Evolutionary conservation across 2,888 invertebrate genomes (phyloP), one percentile per base, ranked within the genome.

Genomic region (Lissocephala sabroskyi): DNA sequence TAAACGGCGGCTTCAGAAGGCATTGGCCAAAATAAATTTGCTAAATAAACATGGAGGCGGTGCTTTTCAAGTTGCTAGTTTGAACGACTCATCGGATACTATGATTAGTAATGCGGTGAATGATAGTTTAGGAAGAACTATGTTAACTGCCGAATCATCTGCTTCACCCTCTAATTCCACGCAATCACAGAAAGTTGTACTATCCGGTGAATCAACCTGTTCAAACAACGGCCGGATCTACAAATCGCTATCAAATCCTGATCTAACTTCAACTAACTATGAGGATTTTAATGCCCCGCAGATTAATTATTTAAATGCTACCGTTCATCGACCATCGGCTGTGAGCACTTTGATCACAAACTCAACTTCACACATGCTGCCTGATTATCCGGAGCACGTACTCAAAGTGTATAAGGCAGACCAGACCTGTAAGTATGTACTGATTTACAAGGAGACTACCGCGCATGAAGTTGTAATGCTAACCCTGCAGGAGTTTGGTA

Each of bases 391-490:
- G 2, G 98, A 98, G 84, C 97, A 98, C 86, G 98, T 98, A 26
- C 88, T 99, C 39, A 98, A 98, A 87, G 94, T 95, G 44, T 98
- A 91, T 86, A 94, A 93, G 86, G 92, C 96, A 19, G 98, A 99
- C 86, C 98, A 98, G 86, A 95, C 96, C 32, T 98, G 95, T 88
- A 98, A 98, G 86, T 98, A 97, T 86, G 89, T 99, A 60, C 89
- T 97, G 57, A 95, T 99, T 50, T 96, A 97, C 84, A 97, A 97
- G 87, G 96, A 93, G 82, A 93, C 93, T 18, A 93, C 93, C 29
- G 92, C 93, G 5, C 91, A 93, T 79, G 93, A 93, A 84, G 97
- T 99, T 46, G 98, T 98, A 1, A 98, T 98, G 96, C 86, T 99
- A 71, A 95, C 98, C 1, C 87, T 99, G 47, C 94, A 95, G 82